A percentile compares a stretch with the other conserved stretches of the same genome.
Evolutionary conservation across 2,888 invertebrate genomes (phyloP).

Genomic region (Lacanobia oleracea): DNA sequence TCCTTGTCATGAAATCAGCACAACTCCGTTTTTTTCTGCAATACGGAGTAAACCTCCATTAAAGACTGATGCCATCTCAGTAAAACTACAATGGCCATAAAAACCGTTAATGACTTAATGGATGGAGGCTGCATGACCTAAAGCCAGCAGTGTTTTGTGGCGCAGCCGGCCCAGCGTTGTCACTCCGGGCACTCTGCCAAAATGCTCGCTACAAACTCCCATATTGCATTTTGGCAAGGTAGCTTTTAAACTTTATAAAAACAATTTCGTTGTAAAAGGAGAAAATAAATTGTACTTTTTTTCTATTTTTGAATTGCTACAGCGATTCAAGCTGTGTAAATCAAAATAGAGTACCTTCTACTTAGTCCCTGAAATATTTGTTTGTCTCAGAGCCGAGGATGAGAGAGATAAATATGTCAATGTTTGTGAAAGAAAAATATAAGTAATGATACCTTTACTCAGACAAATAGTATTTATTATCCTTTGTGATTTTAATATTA

Average conservation of each 20-base stretch:
- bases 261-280: conserved; percentile 37
- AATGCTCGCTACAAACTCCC: conserved; percentile 42
- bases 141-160: conserved; percentile 59
- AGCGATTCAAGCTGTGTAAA: conserved; percentile 21
- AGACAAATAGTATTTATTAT: conserved; percentile 39
- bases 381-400: conserved; percentile 11
- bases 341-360: conserved; percentile 32
- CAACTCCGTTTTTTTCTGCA: conserved; percentile 18
- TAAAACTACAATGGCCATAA: conserved; percentile 56
- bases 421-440: conserved; percentile 42
- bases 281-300: conserved; percentile 30
- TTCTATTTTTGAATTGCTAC: conserved; percentile 18
- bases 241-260: conserved; percentile 51
- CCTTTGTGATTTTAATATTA: conserved; percentile 44
- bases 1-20: conserved; percentile 9
- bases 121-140: conserved; percentile 53
- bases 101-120: conserved; percentile 63
- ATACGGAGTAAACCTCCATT: conserved; percentile 26
- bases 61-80: conserved; percentile 32
- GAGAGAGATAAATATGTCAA: conserved; percentile 30
- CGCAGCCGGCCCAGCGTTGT: conserved; percentile 38
- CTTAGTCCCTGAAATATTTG: conserved; percentile 31
- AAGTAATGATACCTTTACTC: conserved; percentile 30
- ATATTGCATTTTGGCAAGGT: conserved; percentile 55
- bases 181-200: conserved; percentile 58